Conservation (phyloP, 2,797 vertebrate genomes). For the Xerus rutilus region DNA sequence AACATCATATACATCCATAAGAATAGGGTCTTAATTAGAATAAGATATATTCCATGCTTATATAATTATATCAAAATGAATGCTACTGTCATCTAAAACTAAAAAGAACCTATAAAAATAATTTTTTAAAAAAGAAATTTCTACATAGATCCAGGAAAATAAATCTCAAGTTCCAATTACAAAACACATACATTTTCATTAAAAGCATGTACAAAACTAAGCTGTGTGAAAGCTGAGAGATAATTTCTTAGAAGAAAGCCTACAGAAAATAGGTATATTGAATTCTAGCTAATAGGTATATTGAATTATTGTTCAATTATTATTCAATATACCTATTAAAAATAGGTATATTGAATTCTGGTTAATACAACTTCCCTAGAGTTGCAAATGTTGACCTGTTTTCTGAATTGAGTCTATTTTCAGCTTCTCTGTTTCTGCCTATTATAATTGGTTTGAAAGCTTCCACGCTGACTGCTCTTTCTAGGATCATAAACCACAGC, state of each 20-base stretch:
- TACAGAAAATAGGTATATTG: neutral
- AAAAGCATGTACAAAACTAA: neutral
- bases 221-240: neutral
- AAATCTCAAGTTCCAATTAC: neutral
- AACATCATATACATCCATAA: too few species aligned
- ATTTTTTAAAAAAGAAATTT: neutral
- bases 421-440: neutral
- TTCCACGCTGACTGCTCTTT: neutral
- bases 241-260: neutral
- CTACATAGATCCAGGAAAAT: neutral
- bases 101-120: too few species aligned
- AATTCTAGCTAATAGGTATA: neutral
- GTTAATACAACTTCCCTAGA: neutral
- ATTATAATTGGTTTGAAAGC: neutral
- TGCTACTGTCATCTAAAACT: too few species aligned
- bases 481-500: neutral
- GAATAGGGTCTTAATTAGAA: too few species aligned
- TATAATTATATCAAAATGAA: too few species aligned
- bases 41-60: too few species aligned
- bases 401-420: slow-evolving; percentile 10
- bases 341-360: neutral
- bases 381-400: neutral
- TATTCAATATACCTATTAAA: too few species aligned
- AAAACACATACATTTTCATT: slow-evolving; percentile 1
- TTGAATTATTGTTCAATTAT: too few species aligned